phyloP scores from a whole-genome alignment of 2,797 vertebrate genomes.

The Champsocephalus esox region DNA sequence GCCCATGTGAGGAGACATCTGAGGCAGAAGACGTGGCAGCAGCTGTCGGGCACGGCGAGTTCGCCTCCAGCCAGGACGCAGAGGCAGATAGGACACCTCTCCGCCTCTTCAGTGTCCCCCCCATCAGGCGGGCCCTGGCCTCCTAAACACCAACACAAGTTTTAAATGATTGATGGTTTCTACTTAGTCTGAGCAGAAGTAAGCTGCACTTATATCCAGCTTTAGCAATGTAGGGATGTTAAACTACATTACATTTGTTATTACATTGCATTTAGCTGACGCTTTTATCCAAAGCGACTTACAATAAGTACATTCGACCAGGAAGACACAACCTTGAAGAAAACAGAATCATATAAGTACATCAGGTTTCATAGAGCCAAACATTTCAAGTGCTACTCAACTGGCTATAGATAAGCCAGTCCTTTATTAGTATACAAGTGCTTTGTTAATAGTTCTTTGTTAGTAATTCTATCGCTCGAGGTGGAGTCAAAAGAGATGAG shows the following conservation, averaged over 20 bases:
- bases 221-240: background rate
- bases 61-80: conserved; percentile 87
- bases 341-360: too few relatives aligned
- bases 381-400: too few relatives aligned
- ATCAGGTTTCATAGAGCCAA: too few relatives aligned
- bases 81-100: conserved; percentile 95
- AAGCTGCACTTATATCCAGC: background rate
- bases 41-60: conserved; percentile 92
- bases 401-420: too few relatives aligned
- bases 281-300: too few relatives aligned
- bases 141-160: conserved; percentile 48
- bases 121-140: conserved; percentile 76
- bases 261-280: too few relatives aligned
- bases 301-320: too few relatives aligned
- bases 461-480: too few relatives aligned
- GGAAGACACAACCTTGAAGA: too few relatives aligned
- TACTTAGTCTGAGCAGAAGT: background rate
- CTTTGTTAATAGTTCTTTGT: too few relatives aligned
- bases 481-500: too few relatives aligned
- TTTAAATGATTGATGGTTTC: background rate
- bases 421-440: too few relatives aligned
- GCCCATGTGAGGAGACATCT: conserved; percentile 96
- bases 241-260: background rate
- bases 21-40: conserved; percentile 94
- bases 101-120: conserved; percentile 80